Evolutionary conservation across 2,888 invertebrate genomes (phyloP), one percentile per base, ranked within the genome.

Genomic region (Melangyna quadrimaculata): DNA sequence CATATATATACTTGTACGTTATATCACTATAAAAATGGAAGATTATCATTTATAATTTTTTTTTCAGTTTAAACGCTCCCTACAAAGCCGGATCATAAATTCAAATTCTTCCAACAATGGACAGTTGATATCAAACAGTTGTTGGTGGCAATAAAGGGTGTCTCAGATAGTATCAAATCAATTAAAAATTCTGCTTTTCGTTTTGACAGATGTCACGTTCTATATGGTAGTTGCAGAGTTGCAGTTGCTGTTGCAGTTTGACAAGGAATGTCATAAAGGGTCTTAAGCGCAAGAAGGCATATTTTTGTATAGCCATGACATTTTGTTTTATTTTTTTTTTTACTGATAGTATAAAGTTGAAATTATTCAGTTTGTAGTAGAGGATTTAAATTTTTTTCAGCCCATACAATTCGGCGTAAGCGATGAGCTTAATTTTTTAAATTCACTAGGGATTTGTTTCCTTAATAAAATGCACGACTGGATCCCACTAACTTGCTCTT

Each of bases 81-180:
- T 19, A 22, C 7, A 14, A 35, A 37, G 59, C 59, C 59, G 37
- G 59, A 59, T 59, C 37, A 59, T n/a, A 35, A 37, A 59, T 59
- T 59, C 37, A 59, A 59, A 59, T 37, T 24, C 37, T 22, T 37
- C 35, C 59, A 59, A 59, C 59, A 59, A 59, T 37, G 59, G 59
- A 3, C 37, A 22, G 59, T 37, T 37, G 59, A 22, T 59, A 55
- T 32, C 5, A 59, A 22, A 37, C 1, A 3, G 9, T 6, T 0
- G 12, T 3, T 3, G 3, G 12, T 12, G n/a, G 22, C 4, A 3
- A 2, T 53, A 55, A 55, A 55, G 55, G 55, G 55, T 55, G 55
- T 6, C 8, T 8, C 29, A 53, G n/a, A 17, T 29, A 7, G 14
- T 19, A 19, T 22, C 6, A 22, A 24, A 24, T 24, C 12, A 14